A percentile compares a stretch with the other conserved stretches of the same genome.
Conservation (phyloP, 1,140 invertebrate species). For the Saxidomus purpurata region DNA sequence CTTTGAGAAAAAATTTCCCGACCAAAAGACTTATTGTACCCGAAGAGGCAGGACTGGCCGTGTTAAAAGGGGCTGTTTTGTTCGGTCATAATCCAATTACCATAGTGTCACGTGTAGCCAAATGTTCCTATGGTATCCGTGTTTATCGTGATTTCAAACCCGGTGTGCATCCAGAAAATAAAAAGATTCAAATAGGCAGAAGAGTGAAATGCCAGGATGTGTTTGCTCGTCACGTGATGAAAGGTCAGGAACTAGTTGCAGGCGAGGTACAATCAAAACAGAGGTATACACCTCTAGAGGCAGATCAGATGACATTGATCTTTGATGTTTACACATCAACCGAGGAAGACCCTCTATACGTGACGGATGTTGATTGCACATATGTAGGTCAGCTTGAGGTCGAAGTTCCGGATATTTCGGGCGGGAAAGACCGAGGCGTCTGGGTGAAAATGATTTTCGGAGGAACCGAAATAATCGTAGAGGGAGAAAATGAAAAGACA, state of each 20-base stretch:
- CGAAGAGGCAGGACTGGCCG: slow-evolving; percentile 9
- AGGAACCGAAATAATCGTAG: slow-evolving; percentile 31
- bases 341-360: slow-evolving; percentile 42
- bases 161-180: slow-evolving; percentile 14
- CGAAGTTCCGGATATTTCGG: not conserved
- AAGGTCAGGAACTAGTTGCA: slow-evolving; percentile 11
- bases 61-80: slow-evolving; percentile 45
- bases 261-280: not conserved
- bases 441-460: slow-evolving; percentile 38
- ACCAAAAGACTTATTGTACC: not conserved
- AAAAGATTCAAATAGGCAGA: not conserved
- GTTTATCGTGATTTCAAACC: not conserved
- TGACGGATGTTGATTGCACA: slow-evolving; percentile 6
- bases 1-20: not conserved
- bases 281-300: slow-evolving; percentile 22
- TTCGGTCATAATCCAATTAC: slow-evolving; percentile 27
- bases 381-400: slow-evolving; percentile 41
- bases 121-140: slow-evolving; percentile 40
- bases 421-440: slow-evolving; percentile 29
- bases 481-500: slow-evolving; percentile 35
- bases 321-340: slow-evolving; percentile 36
- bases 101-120: slow-evolving; percentile 19
- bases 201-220: slow-evolving; percentile 11
- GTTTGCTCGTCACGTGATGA: not conserved
- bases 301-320: slow-evolving; percentile 1